A percentile compares a stretch with the other conserved stretches of the same genome.
Evolutionary conservation across 1,140 invertebrate genomes (phyloP).

Genomic region (Drosophila bocki): DNA sequence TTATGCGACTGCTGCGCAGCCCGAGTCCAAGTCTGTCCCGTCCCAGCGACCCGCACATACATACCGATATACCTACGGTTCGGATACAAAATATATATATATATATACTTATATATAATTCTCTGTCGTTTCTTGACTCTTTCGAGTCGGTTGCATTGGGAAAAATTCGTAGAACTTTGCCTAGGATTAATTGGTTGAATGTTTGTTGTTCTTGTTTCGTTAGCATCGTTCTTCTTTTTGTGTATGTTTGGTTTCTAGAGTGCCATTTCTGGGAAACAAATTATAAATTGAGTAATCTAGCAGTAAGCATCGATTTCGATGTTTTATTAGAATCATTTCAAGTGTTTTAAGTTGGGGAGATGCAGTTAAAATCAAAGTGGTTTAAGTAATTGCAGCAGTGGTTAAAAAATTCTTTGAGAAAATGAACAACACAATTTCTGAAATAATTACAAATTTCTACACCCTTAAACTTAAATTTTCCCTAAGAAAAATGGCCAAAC

Average conservation of each 20-base stretch:
- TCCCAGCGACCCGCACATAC: constrained; percentile 24
- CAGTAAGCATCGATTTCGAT: constrained; percentile 36
- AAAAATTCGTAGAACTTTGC: constrained; percentile 76
- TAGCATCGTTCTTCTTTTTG: not conserved
- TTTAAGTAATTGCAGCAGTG: constrained; percentile 26
- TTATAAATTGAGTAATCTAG: constrained; percentile 74
- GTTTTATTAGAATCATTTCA: constrained; percentile 25
- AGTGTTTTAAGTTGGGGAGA: constrained; percentile 7
- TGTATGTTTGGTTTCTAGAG: not conserved
- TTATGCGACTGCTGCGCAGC: constrained; percentile 62
- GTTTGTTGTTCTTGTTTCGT: constrained; percentile 53
- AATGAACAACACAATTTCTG: not conserved
- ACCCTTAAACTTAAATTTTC: not conserved
- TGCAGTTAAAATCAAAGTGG: constrained; percentile 1
- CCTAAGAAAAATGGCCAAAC: not conserved
- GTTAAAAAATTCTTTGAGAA: not conserved
- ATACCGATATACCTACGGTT: constrained; percentile 33
- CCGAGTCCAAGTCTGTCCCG: constrained; percentile 33
- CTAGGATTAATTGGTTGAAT: constrained; percentile 79
- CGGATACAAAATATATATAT: constrained; percentile 21
- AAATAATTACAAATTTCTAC: not conserved
- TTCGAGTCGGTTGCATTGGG: constrained; percentile 62
- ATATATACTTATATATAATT: constrained; percentile 38
- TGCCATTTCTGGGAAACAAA: constrained; percentile 65
- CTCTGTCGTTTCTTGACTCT: constrained; percentile 36